A percentile compares a stretch with the other conserved stretches of the same genome.
phyloP scores from a whole-genome alignment of 2,888 invertebrate species.

The Hedychridium roseum region DNA sequence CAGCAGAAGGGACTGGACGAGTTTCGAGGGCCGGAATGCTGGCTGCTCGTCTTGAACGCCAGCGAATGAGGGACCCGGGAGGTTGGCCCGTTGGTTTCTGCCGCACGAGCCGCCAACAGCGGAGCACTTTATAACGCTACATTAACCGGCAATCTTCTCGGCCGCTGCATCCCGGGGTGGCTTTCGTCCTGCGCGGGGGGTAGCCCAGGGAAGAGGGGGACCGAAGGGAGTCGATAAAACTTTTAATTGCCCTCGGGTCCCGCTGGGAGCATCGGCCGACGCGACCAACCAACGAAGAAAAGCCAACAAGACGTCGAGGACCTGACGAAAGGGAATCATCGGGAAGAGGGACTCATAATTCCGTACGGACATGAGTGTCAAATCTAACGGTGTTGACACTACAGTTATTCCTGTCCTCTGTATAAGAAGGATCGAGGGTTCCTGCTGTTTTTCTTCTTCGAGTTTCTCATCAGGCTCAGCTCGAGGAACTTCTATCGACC shows the following conservation, averaged over 20 bases:
- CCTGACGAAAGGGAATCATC: too few relatives aligned
- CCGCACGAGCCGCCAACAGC: constrained; percentile 33
- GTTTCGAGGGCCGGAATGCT: constrained; percentile 15
- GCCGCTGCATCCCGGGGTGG: constrained; percentile 22
- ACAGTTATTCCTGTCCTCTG: too few relatives aligned
- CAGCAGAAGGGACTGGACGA: constrained; percentile 17
- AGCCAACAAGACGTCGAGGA: too few relatives aligned
- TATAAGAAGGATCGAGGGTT: too few relatives aligned
- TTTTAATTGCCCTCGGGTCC: constrained; percentile 51
- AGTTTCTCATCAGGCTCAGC: too few relatives aligned
- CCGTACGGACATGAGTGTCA: too few relatives aligned
- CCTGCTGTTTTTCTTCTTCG: too few relatives aligned
- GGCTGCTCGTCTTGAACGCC: constrained; percentile 3
- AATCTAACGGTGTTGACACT: too few relatives aligned
- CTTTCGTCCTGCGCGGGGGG: constrained; percentile 18
- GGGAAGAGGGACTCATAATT: too few relatives aligned
- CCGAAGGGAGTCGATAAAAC: constrained; percentile 46
- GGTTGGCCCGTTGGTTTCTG: constrained; percentile 19
- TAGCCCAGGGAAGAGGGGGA: constrained; percentile 10
- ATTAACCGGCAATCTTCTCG: constrained; percentile 52
- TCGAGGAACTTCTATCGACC: too few relatives aligned
- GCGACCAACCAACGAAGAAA: constrained; percentile 4
- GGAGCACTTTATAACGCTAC: constrained; percentile 46
- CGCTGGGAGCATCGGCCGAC: neutral
- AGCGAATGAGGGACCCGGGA: constrained; percentile 10